Conservation (phyloP, 2,797 vertebrate species). For the Glossophaga mutica region DNA sequence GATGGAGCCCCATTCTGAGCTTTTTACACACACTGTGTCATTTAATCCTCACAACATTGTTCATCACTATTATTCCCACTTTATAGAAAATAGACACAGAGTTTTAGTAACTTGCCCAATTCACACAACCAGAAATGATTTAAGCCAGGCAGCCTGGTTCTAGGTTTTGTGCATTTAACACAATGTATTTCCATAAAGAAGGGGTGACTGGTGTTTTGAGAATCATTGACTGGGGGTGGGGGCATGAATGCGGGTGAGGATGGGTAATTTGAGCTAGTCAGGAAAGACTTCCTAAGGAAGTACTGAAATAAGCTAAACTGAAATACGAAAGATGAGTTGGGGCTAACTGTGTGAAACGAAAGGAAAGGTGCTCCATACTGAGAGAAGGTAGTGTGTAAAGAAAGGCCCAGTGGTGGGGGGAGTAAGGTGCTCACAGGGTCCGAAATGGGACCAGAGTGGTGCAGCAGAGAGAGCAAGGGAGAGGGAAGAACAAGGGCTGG, state of each 20-base stretch:
- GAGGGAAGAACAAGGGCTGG: neutral
- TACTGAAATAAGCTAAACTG: neutral
- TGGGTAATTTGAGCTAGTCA: neutral
- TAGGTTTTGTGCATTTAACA: neutral
- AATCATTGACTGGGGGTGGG: neutral
- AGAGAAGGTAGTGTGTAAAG: neutral
- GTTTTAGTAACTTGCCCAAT: neutral
- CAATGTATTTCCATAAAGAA: neutral
- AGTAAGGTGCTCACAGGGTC: neutral
- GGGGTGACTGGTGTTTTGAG: neutral
- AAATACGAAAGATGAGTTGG: neutral
- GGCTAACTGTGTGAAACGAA: neutral
- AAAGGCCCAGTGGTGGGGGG: neutral
- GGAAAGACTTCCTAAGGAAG: neutral
- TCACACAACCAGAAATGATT: neutral
- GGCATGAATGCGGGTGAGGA: neutral
- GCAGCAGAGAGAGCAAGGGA: neutral
- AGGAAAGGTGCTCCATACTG: neutral
- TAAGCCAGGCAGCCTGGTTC: neutral
- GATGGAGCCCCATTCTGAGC: neutral
- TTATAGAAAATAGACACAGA: neutral
- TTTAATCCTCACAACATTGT: neutral
- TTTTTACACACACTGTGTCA: neutral
- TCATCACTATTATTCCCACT: neutral
- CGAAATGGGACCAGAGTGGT: neutral